These are phyloP conservation scores for Macrobrachium rosenbergii DNA, from an alignment of 1,140 invertebrate species.

Conservation along the genomic window DNA sequence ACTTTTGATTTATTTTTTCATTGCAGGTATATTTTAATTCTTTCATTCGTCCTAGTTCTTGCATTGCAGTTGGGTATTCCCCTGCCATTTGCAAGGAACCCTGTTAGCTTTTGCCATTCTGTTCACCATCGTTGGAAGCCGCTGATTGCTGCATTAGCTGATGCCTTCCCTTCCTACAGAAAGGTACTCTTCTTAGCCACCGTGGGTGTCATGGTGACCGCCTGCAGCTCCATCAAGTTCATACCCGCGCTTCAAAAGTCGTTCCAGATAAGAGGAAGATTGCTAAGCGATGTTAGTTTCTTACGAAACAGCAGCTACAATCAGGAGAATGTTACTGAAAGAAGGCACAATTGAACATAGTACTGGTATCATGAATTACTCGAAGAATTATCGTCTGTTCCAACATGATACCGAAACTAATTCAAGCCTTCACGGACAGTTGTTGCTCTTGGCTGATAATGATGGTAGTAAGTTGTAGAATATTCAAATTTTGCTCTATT, in stretches of 20 bases:
- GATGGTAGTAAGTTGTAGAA: no score
- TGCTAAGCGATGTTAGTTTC: neutral
- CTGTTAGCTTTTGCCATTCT: neutral
- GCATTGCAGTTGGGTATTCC: slow-evolving; percentile 31
- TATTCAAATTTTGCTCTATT: no score
- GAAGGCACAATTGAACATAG: no score
- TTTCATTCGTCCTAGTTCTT: slow-evolving; percentile 31
- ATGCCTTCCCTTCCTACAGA: slow-evolving; percentile 29
- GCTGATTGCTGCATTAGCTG: slow-evolving; percentile 6
- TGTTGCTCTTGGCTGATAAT: no score
- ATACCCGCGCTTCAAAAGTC: neutral
- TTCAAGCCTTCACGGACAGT: no score
- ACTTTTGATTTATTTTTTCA: no score
- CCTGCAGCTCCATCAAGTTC: slow-evolving; percentile 29
- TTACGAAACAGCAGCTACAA: no score
- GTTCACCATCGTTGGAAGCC: slow-evolving; percentile 28
- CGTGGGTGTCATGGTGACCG: neutral
- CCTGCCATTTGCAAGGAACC: slow-evolving; percentile 15
- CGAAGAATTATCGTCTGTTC: no score
- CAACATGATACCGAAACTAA: no score
- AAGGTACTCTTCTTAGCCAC: slow-evolving; percentile 25
- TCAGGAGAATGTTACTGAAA: no score
- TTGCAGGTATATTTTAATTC: slow-evolving; percentile 29
- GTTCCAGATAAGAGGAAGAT: neutral
- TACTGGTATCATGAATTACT: no score